Evolutionary conservation across 2,797 vertebrate species (phyloP).

Genomic region (Paramormyrops hopkinsi): DNA sequence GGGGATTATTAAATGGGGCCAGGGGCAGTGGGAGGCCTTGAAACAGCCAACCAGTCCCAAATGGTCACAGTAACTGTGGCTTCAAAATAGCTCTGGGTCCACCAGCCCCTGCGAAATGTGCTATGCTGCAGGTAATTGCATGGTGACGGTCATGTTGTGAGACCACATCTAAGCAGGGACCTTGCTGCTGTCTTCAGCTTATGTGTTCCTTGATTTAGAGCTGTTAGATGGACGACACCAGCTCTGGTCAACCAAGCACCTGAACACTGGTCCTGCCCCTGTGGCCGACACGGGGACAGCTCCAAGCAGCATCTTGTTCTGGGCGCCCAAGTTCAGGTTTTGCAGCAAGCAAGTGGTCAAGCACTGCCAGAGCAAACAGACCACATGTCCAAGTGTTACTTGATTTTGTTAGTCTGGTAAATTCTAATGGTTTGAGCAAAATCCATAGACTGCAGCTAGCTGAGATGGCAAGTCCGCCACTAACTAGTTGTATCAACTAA

Average conservation of each 20-base stretch:
- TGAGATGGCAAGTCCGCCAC: not conserved
- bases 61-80: not conserved
- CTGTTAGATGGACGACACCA: not conserved
- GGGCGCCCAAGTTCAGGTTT: not conserved
- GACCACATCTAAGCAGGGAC: not conserved
- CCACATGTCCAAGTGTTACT: not conserved
- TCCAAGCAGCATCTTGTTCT: not conserved
- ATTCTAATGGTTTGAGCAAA: not conserved
- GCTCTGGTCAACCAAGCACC: not conserved
- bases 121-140: not conserved
- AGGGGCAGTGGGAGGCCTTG: not conserved
- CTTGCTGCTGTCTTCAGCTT: not conserved
- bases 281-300: not conserved
- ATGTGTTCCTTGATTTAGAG: not conserved
- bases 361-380: not conserved
- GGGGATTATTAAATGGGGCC: slow-evolving; percentile 10
- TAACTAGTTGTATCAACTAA: not conserved
- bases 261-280: not conserved
- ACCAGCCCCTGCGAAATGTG: not conserved
- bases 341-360: not conserved
- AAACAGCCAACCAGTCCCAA: slow-evolving; percentile 9
- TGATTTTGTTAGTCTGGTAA: not conserved
- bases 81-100: not conserved
- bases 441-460: not conserved
- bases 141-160: not conserved